A percentile compares a stretch with the other conserved stretches of the same genome.
These are phyloP conservation scores for Rutilus rutilus DNA, from an alignment of 2,113 vertebrate species.

Conservation along the genomic window DNA sequence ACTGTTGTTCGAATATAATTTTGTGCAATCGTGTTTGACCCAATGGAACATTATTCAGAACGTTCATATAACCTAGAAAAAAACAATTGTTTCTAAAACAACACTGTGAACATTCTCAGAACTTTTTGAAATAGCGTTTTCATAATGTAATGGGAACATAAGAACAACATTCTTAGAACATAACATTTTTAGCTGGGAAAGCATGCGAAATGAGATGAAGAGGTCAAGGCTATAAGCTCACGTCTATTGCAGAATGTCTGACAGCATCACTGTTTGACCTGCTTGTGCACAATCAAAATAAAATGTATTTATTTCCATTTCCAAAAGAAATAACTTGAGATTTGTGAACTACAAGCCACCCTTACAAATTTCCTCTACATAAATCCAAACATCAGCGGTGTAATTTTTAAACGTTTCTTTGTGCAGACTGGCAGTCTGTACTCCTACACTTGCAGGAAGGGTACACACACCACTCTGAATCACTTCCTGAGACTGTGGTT, in stretches of 20 bases:
- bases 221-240: not conserved
- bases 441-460: slow-evolving; percentile 35
- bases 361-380: not conserved
- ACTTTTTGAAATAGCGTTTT: not conserved
- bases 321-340: slow-evolving; percentile 5
- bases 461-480: slow-evolving; percentile 7
- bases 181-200: not conserved
- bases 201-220: not conserved
- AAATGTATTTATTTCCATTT: not conserved
- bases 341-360: not conserved
- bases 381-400: not conserved
- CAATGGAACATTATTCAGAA: not conserved
- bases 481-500: slow-evolving; percentile 24
- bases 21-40: not conserved
- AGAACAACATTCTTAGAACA: not conserved
- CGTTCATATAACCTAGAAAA: not conserved
- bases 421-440: slow-evolving; percentile 12
- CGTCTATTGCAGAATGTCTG: not conserved
- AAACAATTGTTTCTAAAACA: not conserved
- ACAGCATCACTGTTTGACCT: not conserved
- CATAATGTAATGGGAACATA: not conserved
- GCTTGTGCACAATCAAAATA: too few species aligned
- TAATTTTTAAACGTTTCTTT: slow-evolving; percentile 3
- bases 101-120: not conserved
- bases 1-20: not conserved